Conservation (phyloP, 1,140 invertebrate genomes). For the Drosophila tani region DNA sequence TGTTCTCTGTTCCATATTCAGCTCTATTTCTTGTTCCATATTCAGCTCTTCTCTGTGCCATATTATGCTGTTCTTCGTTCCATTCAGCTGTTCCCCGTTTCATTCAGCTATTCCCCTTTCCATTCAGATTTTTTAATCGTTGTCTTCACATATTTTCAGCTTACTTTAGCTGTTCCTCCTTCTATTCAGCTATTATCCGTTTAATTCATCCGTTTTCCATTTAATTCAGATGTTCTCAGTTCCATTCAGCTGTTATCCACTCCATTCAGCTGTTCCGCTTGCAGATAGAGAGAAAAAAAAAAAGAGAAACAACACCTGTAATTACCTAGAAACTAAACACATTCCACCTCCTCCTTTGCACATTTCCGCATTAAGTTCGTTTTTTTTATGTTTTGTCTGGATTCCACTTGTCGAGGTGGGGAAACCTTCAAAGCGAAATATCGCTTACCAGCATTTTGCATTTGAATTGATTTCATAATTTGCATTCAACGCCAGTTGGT, state of each 20-base stretch:
- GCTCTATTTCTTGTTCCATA: not conserved
- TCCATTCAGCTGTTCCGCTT: not conserved
- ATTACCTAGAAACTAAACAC: slow-evolving; percentile 13
- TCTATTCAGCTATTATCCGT: not conserved
- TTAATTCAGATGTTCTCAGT: not conserved
- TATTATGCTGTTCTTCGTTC: no score
- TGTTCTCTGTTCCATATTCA: not conserved
- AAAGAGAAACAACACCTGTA: not conserved
- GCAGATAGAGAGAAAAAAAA: not conserved
- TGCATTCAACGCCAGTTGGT: slow-evolving; percentile 26
- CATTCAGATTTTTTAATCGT: not conserved
- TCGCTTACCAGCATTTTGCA: slow-evolving; percentile 22
- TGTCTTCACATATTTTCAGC: not conserved
- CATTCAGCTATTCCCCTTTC: not conserved
- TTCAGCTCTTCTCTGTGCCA: not conserved
- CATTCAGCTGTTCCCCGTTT: not conserved
- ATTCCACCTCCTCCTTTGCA: not conserved
- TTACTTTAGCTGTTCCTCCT: not conserved
- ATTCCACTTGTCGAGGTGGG: slow-evolving; percentile 6
- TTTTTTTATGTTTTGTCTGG: not conserved
- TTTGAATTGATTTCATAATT: slow-evolving; percentile 44
- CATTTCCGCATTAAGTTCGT: slow-evolving; percentile 15
- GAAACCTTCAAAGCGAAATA: slow-evolving; percentile 18
- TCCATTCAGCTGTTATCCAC: not conserved
- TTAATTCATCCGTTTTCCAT: not conserved